Evolutionary conservation across 2,113 vertebrate species (phyloP), one percentile per base, ranked within the genome.

Genomic region (Hymenochirus boettgeri): DNA sequence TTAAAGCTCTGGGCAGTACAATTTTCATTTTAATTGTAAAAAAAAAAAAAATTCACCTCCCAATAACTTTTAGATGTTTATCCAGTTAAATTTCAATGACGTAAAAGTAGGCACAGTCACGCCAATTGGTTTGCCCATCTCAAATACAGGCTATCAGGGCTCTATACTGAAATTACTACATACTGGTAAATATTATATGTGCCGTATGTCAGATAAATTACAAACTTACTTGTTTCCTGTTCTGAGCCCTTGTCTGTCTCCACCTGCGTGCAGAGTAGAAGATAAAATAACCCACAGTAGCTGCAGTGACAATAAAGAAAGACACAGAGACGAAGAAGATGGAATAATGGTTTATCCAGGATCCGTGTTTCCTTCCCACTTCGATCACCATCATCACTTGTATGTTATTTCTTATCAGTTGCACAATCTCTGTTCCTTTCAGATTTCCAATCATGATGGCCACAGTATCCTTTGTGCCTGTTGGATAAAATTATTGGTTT

Each of bases 291-390:
- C 89, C 86, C 35, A 92, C 83, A 0, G 91, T 90, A 67, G 87
- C 90, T 4, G 90, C 89, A 1, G 90, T 91, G 67, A 93, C 89
- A 22, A 93, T 80, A 35, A 93, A 92, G 75, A 93, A 92, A 0
- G 91, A 90, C 61, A 91, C 80, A 0, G 90, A 92, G 59, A 92
- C 88, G 26, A 93, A 92, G 76, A 93, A 90, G 74, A 93, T 85
- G 10, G 90, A 92, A 74, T 91, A 92, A 47, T 89, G 86, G 54
- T 88, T 90, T 78, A 92, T 88, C 82, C 83, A 88, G 2, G 86
- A 73, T 11, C 83, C 83, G 0, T 84, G 90, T 46, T 88, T 89
- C 52, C 81, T 88, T 29, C 90, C 91, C 57, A 93, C 86, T 75
- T 92, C 87, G 1, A 93, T 93, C 42, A 78, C 72, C 90, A 93